These are phyloP conservation scores for Teleogryllus oceanicus DNA, from an alignment of 2,888 invertebrate genomes.

Conservation along the genomic window DNA sequence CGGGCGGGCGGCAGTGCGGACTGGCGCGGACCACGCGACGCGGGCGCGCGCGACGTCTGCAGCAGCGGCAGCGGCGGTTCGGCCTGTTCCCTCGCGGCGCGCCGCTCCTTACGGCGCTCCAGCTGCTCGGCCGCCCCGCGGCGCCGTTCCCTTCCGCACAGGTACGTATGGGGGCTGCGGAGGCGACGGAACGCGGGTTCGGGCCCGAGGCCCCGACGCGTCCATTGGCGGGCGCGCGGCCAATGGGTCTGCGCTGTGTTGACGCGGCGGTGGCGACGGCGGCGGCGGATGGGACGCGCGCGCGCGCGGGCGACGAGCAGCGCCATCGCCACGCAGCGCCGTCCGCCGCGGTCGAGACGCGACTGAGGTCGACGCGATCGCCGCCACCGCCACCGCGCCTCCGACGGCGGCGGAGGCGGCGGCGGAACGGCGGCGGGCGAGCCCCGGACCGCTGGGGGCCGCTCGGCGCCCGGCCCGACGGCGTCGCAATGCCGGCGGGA, in stretches of 20 bases:
- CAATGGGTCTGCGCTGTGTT: no score
- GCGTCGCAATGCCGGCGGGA: background rate
- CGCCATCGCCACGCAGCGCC: background rate
- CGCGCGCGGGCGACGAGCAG: background rate
- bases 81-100: constrained; percentile 31
- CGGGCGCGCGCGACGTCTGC: constrained; percentile 28
- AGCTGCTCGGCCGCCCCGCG: background rate
- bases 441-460: background rate
- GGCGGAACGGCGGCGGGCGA: background rate
- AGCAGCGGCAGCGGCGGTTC: constrained; percentile 28
- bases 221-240: no score
- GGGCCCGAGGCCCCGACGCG: no score
- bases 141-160: background rate
- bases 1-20: constrained; percentile 28
- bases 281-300: background rate
- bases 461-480: background rate
- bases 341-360: background rate
- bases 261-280: no score
- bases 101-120: constrained; percentile 30
- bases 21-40: constrained; percentile 30
- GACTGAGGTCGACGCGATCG: background rate
- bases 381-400: background rate
- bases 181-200: no score
- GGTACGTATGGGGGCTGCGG: background rate
- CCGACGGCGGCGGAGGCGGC: background rate